Percentiles rank a stretch among this genome's conserved stretches.
Conservation (phyloP, 2,888 invertebrate genomes). For the Zygaena filipendulae region DNA sequence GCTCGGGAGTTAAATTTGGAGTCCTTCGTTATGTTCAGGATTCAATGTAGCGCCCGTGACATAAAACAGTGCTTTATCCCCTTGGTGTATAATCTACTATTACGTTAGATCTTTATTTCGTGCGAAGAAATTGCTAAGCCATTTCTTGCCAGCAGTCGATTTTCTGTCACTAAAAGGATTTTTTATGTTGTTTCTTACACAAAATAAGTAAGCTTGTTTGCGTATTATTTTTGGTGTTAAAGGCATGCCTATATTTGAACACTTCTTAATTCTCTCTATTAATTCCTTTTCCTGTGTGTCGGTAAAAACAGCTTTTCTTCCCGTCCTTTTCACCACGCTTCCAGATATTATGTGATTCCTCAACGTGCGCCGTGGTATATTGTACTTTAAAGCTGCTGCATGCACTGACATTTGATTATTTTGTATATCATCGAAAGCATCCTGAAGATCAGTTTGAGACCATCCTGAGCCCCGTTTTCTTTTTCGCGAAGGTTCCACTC, state of each 20-base stretch:
- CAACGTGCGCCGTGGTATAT: conserved; percentile 8
- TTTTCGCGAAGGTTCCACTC: too few species aligned
- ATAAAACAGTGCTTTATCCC: too few species aligned
- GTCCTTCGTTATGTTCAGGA: too few species aligned
- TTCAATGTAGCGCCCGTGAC: too few species aligned
- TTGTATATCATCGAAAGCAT: conserved; percentile 8
- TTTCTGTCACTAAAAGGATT: conserved; percentile 2
- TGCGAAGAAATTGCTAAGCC: not conserved
- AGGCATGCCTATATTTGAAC: conserved; percentile 7
- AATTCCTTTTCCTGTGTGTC: conserved; percentile 11
- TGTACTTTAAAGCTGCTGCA: conserved; percentile 8
- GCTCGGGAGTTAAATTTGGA: too few species aligned
- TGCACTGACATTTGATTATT: conserved; percentile 7
- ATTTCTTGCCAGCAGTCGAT: conserved; percentile 2
- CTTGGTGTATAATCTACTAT: too few species aligned
- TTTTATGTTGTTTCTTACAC: conserved; percentile 3
- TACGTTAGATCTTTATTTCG: conserved; percentile 1
- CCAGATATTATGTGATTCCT: conserved; percentile 9
- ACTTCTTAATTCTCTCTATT: conserved; percentile 7
- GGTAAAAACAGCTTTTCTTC: conserved; percentile 10
- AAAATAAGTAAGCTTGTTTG: conserved; percentile 5
- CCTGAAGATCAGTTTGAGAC: conserved; percentile 8
- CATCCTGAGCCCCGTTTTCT: too few species aligned
- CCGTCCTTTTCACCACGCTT: conserved; percentile 6
- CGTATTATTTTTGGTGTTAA: conserved; percentile 3